A percentile compares a stretch with the other conserved stretches of the same genome.
Conservation (phyloP, 92 coral and sea anemone species). For the Bergia puertoricense region DNA sequence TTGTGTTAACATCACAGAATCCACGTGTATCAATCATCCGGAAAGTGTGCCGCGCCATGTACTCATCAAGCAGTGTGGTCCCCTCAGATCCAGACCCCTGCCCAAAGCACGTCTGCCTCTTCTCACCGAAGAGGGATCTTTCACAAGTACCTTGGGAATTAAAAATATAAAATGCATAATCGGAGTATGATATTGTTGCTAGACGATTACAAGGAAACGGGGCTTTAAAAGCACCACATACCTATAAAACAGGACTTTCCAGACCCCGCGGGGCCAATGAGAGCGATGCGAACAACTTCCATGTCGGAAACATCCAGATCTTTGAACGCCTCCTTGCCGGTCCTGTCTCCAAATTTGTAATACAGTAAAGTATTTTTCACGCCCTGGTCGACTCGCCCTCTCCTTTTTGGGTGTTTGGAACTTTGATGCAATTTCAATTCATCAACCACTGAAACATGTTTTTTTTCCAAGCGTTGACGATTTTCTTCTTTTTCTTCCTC, state of each 20-base stretch:
- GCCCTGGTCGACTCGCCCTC: slow-evolving; percentile 18
- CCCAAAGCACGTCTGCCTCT: slow-evolving; percentile 64
- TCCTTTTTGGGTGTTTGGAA: slow-evolving; percentile 1
- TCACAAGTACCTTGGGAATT: slow-evolving; percentile 65
- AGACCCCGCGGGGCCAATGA: slow-evolving; percentile 83
- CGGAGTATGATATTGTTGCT: not conserved
- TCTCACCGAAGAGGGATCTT: slow-evolving; percentile 60
- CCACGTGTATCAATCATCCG: slow-evolving; percentile 79
- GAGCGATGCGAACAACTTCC: slow-evolving; percentile 61
- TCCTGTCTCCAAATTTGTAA: slow-evolving; percentile 65
- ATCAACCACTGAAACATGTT: slow-evolving; percentile 12
- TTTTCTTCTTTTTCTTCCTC: slow-evolving; percentile 5
- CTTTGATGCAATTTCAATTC: slow-evolving; percentile 24
- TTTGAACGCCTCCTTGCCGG: slow-evolving; percentile 40
- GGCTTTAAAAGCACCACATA: slow-evolving; percentile 21
- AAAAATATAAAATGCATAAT: not conserved
- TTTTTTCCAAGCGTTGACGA: slow-evolving; percentile 6
- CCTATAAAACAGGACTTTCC: slow-evolving; percentile 88
- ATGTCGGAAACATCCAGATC: slow-evolving; percentile 67
- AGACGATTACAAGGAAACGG: too few relatives aligned
- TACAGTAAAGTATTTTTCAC: slow-evolving; percentile 54
- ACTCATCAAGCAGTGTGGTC: slow-evolving; percentile 65
- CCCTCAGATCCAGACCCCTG: slow-evolving; percentile 81
- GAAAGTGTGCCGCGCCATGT: slow-evolving; percentile 43
- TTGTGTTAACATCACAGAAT: slow-evolving; percentile 61